Conservation (phyloP, 2,797 vertebrate genomes). For the Liparis tanakae region DNA sequence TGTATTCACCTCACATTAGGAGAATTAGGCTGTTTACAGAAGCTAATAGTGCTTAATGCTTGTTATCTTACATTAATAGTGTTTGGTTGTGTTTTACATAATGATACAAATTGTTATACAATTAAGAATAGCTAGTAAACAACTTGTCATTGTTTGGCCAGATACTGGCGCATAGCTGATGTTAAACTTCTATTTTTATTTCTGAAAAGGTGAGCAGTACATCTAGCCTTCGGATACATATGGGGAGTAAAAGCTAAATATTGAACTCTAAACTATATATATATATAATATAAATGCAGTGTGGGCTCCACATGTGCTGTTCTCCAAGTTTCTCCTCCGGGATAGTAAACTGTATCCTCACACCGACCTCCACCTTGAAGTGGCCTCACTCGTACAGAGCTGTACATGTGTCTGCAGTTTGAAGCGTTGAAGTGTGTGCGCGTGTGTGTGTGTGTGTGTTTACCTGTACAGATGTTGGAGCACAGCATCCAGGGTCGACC, state of each 20-base stretch:
- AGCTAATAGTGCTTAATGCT: background rate
- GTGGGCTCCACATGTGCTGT: background rate
- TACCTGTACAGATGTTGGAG: slow-evolving; percentile 97
- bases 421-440: slow-evolving; percentile 19
- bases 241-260: background rate
- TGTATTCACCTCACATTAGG: no score
- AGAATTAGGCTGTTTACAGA: background rate
- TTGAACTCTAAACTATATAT: background rate
- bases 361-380: slow-evolving; percentile 6
- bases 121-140: background rate
- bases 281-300: background rate
- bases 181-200: background rate
- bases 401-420: slow-evolving; percentile 7
- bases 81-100: no score
- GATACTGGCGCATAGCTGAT: background rate
- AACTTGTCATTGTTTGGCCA: background rate
- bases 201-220: background rate
- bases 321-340: background rate
- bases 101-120: background rate
- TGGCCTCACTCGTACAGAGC: background rate
- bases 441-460: background rate
- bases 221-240: background rate
- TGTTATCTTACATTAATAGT: background rate
- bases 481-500: slow-evolving; percentile 90
- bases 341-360: background rate